phyloP scores from a whole-genome alignment of 2,113 vertebrate species.

The Thomomys bottae region DNA sequence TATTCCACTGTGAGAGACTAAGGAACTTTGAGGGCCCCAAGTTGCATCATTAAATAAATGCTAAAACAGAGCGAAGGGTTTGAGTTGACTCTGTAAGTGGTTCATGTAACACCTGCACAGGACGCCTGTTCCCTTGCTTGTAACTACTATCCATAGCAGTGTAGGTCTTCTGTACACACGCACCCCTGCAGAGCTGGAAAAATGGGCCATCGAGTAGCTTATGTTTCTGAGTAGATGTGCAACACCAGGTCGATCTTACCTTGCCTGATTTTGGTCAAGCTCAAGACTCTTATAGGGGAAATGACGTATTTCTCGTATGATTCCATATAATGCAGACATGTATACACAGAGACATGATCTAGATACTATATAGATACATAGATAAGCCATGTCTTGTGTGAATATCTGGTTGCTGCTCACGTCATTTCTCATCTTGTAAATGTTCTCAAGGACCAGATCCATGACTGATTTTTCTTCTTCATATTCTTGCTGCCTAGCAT shows the following conservation, averaged over 20 bases:
- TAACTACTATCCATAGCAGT: neutral
- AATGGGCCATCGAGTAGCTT: neutral
- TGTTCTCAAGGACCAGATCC: neutral
- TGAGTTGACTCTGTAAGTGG: neutral
- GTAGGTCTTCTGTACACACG: neutral
- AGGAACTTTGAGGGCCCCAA: conserved; percentile 1
- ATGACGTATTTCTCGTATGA: too few species aligned
- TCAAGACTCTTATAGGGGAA: neutral
- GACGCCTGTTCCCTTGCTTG: neutral
- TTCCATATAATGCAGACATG: neutral
- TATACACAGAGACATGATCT: too few species aligned
- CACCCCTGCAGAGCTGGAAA: neutral
- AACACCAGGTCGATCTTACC: neutral
- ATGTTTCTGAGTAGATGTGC: neutral
- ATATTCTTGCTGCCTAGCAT: neutral
- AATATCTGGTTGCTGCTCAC: neutral
- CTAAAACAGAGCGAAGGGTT: neutral
- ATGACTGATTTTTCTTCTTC: neutral
- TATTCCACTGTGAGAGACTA: neutral
- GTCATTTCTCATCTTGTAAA: neutral
- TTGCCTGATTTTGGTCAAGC: conserved; percentile 13
- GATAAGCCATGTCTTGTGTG: neutral
- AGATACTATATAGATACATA: neutral
- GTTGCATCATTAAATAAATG: conserved; percentile 40
- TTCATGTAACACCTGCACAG: neutral